phyloP scores from a whole-genome alignment of 2,797 vertebrate genomes.

The Brachyrhaphis roseni region DNA sequence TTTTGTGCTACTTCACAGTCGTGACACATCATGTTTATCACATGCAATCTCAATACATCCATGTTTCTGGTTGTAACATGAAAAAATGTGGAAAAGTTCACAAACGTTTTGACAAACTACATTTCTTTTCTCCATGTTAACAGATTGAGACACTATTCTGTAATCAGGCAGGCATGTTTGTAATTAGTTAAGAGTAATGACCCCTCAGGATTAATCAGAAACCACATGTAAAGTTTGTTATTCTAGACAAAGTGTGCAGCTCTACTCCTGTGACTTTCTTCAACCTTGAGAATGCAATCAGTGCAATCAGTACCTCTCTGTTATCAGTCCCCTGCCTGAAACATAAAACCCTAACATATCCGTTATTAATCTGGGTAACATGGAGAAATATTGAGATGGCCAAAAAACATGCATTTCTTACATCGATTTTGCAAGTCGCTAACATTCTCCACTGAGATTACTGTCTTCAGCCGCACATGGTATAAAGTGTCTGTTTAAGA shows the following conservation, averaged over 20 bases:
- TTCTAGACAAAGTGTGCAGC: conserved; percentile 31
- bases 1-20: neutral
- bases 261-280: conserved; percentile 53
- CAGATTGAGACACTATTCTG: conserved; percentile 6
- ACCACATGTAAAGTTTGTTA: conserved; percentile 21
- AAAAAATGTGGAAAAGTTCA: neutral
- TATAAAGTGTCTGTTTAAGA: conserved; percentile 47
- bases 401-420: conserved; percentile 27
- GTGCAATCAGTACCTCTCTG: conserved; percentile 55
- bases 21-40: neutral
- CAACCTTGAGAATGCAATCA: conserved; percentile 74
- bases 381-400: conserved; percentile 40
- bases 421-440: conserved; percentile 69
- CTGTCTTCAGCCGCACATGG: conserved; percentile 29
- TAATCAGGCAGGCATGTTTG: conserved; percentile 21
- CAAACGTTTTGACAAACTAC: neutral
- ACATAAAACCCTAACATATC: conserved; percentile 59
- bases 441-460: conserved; percentile 43
- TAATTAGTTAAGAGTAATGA: conserved; percentile 18
- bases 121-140: conserved; percentile 33
- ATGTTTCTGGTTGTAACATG: neutral
- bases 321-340: conserved; percentile 59
- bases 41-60: neutral
- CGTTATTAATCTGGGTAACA: conserved; percentile 50
- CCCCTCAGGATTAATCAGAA: conserved; percentile 17